Evolutionary conservation across 2,797 vertebrate genomes (phyloP).

Genomic region (Crypturellus tataupa): DNA sequence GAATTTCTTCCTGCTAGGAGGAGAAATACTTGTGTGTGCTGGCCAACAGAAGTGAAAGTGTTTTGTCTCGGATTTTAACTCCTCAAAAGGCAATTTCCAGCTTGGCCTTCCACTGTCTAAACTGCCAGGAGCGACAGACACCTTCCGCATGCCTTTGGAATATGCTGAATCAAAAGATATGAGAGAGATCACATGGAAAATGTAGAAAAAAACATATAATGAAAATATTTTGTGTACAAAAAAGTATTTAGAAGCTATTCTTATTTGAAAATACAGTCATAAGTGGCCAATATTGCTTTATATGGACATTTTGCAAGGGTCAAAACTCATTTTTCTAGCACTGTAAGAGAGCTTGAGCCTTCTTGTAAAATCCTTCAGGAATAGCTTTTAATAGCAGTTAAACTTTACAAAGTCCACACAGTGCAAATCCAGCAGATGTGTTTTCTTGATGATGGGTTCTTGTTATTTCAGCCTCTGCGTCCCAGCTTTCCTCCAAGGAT

Average conservation of each 20-base stretch:
- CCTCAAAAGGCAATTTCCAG: background rate
- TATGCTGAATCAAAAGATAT: background rate
- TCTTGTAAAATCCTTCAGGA: background rate
- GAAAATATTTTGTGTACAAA: background rate
- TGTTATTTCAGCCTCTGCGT: slow-evolving; percentile 43
- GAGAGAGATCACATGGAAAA: background rate
- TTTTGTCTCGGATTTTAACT: background rate
- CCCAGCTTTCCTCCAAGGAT: slow-evolving; percentile 8
- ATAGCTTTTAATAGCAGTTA: background rate
- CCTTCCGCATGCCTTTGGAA: background rate
- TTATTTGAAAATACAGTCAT: background rate
- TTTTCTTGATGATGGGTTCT: slow-evolving; percentile 44
- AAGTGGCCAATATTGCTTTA: background rate
- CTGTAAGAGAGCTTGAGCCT: background rate
- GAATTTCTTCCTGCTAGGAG: background rate
- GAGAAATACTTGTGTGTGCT: background rate
- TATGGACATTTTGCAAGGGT: accelerated
- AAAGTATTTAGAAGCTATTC: background rate
- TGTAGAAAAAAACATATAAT: background rate
- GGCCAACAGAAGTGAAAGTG: background rate
- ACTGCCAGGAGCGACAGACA: background rate
- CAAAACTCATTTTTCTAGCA: background rate
- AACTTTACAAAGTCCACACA: background rate
- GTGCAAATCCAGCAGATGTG: slow-evolving; percentile 35
- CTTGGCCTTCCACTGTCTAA: background rate